Conservation (phyloP, 2,113 vertebrate species). For the Murina feae region DNA sequence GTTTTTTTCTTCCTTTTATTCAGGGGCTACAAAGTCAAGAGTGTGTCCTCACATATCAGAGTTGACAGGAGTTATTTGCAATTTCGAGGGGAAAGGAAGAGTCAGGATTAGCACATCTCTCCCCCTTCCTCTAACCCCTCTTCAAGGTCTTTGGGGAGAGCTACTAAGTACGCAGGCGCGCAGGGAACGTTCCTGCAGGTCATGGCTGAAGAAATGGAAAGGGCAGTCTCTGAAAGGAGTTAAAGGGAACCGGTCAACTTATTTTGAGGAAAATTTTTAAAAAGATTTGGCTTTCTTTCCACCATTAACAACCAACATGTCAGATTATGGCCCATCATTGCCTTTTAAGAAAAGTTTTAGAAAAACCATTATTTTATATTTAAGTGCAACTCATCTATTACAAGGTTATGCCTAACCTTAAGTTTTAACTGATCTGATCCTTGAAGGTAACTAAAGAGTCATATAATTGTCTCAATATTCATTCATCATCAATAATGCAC, state of each 20-base stretch:
- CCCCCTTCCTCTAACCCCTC: background rate
- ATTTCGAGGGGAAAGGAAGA: background rate
- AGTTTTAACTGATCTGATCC: background rate
- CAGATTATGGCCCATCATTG: background rate
- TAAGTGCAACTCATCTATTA: background rate
- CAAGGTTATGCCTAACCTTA: background rate
- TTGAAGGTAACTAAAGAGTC: background rate
- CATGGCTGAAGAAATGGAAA: background rate
- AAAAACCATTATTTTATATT: background rate
- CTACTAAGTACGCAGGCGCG: too few relatives aligned
- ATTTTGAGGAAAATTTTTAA: background rate
- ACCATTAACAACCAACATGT: background rate
- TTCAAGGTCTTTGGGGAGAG: background rate
- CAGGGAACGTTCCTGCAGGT: background rate
- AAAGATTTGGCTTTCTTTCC: background rate
- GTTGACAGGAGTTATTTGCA: rapidly evolving
- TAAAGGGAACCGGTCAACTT: background rate
- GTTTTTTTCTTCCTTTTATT: background rate
- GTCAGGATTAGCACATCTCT: rapidly evolving
- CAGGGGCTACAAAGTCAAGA: background rate
- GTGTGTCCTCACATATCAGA: background rate
- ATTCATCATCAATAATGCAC: background rate
- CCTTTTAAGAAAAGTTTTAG: background rate
- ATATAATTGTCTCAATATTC: background rate
- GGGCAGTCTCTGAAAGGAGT: background rate